A percentile compares a stretch with the other conserved stretches of the same genome.
Evolutionary conservation across 2,113 vertebrate species (phyloP).

Genomic region (Peucedramus taeniatus): DNA sequence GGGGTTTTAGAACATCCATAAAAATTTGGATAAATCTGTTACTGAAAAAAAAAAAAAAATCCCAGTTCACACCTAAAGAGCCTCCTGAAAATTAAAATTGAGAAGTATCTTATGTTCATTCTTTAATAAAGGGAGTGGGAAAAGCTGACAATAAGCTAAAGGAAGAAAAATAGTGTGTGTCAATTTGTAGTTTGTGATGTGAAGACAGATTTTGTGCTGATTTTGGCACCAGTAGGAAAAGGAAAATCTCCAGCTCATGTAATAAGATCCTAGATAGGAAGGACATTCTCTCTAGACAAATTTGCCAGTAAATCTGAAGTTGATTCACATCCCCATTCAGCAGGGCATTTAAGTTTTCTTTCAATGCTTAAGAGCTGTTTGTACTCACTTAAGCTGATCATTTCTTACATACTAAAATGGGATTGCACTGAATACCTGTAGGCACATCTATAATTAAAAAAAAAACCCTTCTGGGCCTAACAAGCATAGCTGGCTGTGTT

Average conservation of each 20-base stretch:
- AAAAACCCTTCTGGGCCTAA: neutral
- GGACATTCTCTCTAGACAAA: neutral
- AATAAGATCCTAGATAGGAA: neutral
- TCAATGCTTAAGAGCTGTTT: neutral
- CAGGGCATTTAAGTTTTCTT: neutral
- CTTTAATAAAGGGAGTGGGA: neutral
- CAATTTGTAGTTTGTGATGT: neutral
- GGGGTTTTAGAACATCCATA: neutral
- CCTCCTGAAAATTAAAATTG: neutral
- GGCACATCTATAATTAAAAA: neutral
- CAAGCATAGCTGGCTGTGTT: neutral
- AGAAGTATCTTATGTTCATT: neutral
- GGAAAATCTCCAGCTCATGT: neutral
- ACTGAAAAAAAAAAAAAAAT: neutral
- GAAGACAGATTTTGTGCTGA: neutral
- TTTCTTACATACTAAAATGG: neutral
- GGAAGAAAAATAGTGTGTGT: neutral
- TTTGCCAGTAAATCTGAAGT: neutral
- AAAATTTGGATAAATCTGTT: neutral
- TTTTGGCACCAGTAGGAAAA: neutral
- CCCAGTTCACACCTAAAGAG: neutral
- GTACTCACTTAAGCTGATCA: slow-evolving; percentile 12
- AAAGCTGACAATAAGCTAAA: neutral
- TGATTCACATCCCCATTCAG: neutral
- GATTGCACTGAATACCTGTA: neutral